Base-by-base conservation (phyloP, 2,797 vertebrate genomes). In the Melanotaenia parkinsoni region DNA sequence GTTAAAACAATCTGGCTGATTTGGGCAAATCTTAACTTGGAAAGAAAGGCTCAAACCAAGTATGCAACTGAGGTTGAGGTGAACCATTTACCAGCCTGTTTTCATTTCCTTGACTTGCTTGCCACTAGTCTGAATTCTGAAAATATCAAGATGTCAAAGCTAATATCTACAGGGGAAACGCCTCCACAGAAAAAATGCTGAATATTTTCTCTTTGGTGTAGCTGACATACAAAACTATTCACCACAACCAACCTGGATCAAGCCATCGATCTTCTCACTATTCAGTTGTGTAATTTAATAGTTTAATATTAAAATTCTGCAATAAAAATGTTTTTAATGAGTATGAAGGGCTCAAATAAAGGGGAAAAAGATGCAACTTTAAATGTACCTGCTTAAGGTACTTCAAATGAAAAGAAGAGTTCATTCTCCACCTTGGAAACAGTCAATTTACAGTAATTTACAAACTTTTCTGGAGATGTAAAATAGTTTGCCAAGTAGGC, bases 81-180 rank as follows among this genome's bases (percentile, higher is more conserved):
- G 26, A 53, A 65, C 47, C n/a, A 37, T 10, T 6, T 13, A 26
- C 6, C 47, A 53, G 24, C 11, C 10, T 10, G 9, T 66, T 18
- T 2, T 8, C 33, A 1, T 4, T 3, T n/a, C 7, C 22, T 14
- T 9, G 5, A 18, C 7, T 26, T 38, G 13, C 22, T 33, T 57
- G 26, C 7, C 37, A 0, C 43, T 45, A 38, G 7, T 67, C n/a
- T 57, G 24, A 70, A 33, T 70, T 61, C 22, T 28, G 45, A 22
- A 61, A 70, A 30, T 5, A 5, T 67, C 47, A 30, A 47, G 10
- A 58, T 26, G 47, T 24, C n/a, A 58, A 58, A 58, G n/a, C 54
- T 51, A 10, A n/a, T n/a, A 50, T n/a, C 18, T 50, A n/a, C 45
- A n/a, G 5, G 16, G 8, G 8, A 50, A 50, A 47, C 4, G 20